phyloP scores from a whole-genome alignment of 1,140 invertebrate species.

The Heliconius hermathena region DNA sequence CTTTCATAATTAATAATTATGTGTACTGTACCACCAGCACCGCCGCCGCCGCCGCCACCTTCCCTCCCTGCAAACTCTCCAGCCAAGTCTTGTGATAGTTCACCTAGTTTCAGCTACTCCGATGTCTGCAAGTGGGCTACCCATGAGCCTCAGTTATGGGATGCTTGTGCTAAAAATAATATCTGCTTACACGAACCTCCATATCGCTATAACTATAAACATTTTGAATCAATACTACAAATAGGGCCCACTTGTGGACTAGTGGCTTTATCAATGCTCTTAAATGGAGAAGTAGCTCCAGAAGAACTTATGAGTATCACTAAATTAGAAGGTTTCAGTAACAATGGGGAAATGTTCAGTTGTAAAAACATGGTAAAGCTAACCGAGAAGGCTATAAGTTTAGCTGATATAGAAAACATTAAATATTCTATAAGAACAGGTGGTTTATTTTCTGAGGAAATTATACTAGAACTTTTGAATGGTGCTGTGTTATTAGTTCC shows the following conservation, averaged over 20 bases:
- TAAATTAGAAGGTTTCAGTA: conserved; percentile 84
- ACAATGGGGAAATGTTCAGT: conserved; percentile 94
- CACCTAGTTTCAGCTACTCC: conserved; percentile 30
- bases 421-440: conserved; percentile 53
- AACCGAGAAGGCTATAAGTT: conserved; percentile 75
- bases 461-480: conserved; percentile 79
- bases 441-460: conserved; percentile 62
- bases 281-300: conserved; percentile 83
- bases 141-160: conserved; percentile 68
- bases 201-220: conserved; percentile 63
- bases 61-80: conserved; percentile 30
- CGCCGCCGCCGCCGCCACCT: conserved; percentile 57
- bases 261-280: conserved; percentile 89
- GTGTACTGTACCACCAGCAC: conserved; percentile 59
- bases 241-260: conserved; percentile 90
- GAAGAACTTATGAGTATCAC: conserved; percentile 84
- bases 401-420: conserved; percentile 56
- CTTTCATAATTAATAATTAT: conserved; percentile 42
- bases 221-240: conserved; percentile 73
- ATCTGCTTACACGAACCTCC: conserved; percentile 72
- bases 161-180: conserved; percentile 73
- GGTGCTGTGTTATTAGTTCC: conserved; percentile 83
- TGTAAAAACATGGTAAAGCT: conserved; percentile 86
- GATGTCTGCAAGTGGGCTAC: conserved; percentile 73
- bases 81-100: conserved; percentile 37